Evolutionary conservation across 2,888 invertebrate species (phyloP), one percentile per base, ranked within the genome.

Genomic region (Mythimna loreyi): DNA sequence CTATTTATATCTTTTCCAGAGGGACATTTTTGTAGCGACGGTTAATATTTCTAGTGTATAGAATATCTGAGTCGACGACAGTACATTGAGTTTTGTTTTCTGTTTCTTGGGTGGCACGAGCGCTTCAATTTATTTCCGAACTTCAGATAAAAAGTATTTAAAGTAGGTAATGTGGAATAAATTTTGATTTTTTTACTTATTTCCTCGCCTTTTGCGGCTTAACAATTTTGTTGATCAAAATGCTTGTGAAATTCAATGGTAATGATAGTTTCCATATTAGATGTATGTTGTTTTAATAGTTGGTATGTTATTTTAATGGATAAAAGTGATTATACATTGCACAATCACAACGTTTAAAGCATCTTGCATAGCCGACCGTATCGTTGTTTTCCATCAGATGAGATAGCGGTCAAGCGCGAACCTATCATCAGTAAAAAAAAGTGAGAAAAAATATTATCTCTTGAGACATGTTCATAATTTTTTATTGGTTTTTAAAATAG

Each of bases 91-190:
- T 80, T 81, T 84, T 83, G 83, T 85, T 85, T 87, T 85, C 84
- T 80, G 80, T 82, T 67, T 79, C 78, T 73, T 84, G 86, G 83
- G 86, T 83, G 88, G 85, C 84, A 84, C 82, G 82, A 71, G 78
- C 68, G 75, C 75, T 75, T 85, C 85, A 84, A 75, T 89, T 86
- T 87, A 87, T 86, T 84, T 87, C 78, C 77, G 68, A 73, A 85
- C 77, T 81, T 78, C 40, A 81, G 87, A 89, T 88, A 89, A 88
- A 87, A 86, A 87, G 81, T 82, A 83, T 88, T 86, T 85, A 84
- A 83, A 86, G 84, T 78, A 84, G 82, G 80, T 76, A 78, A 81
- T 75, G 74, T 82, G 81, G 83, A 83, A 87, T 85, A 85, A 81
- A 86, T 85, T 80, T 60, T 2, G 72, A 56, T 67, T 67, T 68